Conservation (phyloP, 2,888 invertebrate genomes). For the Hirudinaria manillensis region DNA sequence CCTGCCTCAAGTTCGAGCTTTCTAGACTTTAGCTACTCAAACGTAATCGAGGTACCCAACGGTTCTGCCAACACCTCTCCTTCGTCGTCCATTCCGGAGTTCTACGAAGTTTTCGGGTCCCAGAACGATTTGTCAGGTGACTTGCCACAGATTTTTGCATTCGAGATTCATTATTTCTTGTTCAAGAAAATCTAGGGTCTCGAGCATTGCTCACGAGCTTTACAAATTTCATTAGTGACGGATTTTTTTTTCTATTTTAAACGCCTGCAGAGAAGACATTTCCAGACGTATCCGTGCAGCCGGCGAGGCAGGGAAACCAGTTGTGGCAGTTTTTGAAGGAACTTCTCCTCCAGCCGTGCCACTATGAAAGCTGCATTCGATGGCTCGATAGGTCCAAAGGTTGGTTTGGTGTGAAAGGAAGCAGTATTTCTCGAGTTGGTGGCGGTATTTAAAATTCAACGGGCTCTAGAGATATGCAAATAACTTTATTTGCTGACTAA, state of each 20-base stretch:
- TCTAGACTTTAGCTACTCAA: neutral
- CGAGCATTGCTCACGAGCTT: too few species aligned
- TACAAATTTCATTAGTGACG: neutral
- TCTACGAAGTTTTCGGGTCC: constrained; percentile 13
- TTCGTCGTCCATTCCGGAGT: constrained; percentile 11
- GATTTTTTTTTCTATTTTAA: too few species aligned
- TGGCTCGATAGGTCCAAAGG: constrained; percentile 92
- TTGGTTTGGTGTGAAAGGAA: constrained; percentile 24
- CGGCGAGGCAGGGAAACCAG: constrained; percentile 64
- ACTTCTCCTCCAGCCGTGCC: constrained; percentile 77
- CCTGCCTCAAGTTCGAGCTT: neutral
- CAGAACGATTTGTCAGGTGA: constrained; percentile 11
- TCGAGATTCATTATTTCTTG: too few species aligned
- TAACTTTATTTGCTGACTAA: too few species aligned
- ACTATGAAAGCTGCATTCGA: constrained; percentile 87
- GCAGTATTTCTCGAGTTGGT: too few species aligned
- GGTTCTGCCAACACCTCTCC: neutral
- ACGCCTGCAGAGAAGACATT: constrained; percentile 5
- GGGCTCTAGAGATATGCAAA: too few species aligned
- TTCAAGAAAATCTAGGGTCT: too few species aligned
- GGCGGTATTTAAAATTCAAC: too few species aligned
- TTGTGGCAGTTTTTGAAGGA: constrained; percentile 98
- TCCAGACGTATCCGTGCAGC: neutral
- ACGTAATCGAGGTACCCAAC: neutral
- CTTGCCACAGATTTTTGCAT: too few species aligned